Percentiles rank a stretch among this genome's conserved stretches.
phyloP scores from a whole-genome alignment of 1,140 invertebrate species.

The Atta texana region DNA sequence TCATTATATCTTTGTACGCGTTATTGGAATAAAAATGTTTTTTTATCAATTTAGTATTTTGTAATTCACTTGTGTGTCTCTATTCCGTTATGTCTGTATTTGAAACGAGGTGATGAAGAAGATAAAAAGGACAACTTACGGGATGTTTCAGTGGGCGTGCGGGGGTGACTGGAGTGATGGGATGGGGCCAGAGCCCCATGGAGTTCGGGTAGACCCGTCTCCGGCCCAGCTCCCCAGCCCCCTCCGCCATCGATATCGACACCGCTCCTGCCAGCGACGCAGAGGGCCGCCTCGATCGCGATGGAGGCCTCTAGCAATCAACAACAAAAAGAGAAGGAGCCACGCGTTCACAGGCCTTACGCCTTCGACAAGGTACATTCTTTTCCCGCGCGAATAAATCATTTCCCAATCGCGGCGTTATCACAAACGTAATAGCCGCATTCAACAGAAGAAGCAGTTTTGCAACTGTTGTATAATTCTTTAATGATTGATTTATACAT shows the following conservation, averaged over 20 bases:
- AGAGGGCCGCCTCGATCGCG: constrained; percentile 85
- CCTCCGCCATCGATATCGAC: constrained; percentile 85
- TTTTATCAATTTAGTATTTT: background rate
- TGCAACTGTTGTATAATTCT: no score
- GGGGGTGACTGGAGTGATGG: constrained; percentile 86
- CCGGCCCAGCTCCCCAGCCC: constrained; percentile 85
- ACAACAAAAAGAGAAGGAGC: constrained; percentile 84
- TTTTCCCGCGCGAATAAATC: background rate
- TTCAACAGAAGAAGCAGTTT: no score
- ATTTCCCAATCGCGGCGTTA: constrained; percentile 59
- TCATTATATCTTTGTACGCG: background rate
- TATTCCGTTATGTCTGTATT: no score
- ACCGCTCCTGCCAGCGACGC: constrained; percentile 84
- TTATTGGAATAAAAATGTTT: background rate
- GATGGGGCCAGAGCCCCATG: constrained; percentile 87
- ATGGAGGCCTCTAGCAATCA: constrained; percentile 85
- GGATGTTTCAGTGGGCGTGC: constrained; percentile 82
- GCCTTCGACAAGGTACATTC: constrained; percentile 85
- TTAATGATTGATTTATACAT: no score
- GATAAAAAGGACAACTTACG: constrained; percentile 2
- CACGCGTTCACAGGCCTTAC: constrained; percentile 85
- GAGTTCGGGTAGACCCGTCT: constrained; percentile 87
- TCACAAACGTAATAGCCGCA: background rate
- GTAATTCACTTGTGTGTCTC: background rate
- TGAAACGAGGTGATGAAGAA: background rate